These are phyloP conservation scores for Leptinotarsa rubiginosa DNA, from an alignment of 2,888 invertebrate genomes.

Conservation along the genomic window DNA sequence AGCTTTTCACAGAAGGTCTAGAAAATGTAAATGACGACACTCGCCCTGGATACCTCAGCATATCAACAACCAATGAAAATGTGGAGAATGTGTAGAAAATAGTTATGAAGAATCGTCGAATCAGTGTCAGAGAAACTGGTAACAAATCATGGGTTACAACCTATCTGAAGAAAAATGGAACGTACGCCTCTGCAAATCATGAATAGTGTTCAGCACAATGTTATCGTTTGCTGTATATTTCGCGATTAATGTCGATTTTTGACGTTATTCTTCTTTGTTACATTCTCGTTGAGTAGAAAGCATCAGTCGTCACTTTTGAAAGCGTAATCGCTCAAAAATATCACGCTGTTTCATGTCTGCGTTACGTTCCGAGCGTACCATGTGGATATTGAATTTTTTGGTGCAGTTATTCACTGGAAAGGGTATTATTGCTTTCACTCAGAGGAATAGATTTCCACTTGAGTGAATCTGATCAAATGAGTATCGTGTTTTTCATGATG, in stretches of 20 bases:
- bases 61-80: no score
- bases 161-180: background rate
- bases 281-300: conserved; percentile 13
- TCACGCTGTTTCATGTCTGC: background rate
- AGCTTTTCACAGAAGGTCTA: no score
- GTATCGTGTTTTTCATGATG: no score
- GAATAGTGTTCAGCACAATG: conserved; percentile 1
- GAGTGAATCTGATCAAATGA: no score
- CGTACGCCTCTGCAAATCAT: conserved; percentile 8
- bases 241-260: conserved; percentile 11
- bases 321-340: conserved; percentile 11
- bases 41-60: no score
- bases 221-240: conserved; percentile 10
- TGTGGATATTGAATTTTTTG: background rate
- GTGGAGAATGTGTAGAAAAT: no score
- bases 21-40: no score
- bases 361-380: background rate
- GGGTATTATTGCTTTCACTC: background rate
- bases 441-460: no score
- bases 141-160: background rate
- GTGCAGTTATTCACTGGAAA: background rate
- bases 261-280: conserved; percentile 13
- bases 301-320: conserved; percentile 13
- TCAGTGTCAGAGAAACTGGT: no score
- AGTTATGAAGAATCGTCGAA: no score